A percentile compares a stretch with the other conserved stretches of the same genome.
Conservation (phyloP, 1,140 invertebrate genomes). For the Pseudomyrmex sp. region DNA sequence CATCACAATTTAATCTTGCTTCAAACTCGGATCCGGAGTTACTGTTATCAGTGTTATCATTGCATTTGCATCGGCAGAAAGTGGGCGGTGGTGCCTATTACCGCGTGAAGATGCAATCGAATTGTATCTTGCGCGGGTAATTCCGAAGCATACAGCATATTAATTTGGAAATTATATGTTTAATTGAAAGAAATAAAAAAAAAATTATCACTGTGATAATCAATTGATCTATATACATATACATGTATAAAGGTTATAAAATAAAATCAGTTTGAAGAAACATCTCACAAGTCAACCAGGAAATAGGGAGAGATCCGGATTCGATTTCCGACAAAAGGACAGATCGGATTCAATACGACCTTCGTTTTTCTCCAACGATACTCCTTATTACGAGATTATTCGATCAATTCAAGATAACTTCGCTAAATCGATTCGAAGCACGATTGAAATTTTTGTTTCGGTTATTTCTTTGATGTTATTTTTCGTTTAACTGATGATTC, state of each 20-base stretch:
- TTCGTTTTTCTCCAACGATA: constrained; percentile 17
- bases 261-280: constrained; percentile 2
- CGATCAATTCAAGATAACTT: constrained; percentile 22
- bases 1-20: not conserved
- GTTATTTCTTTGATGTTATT: not conserved
- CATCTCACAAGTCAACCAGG: constrained; percentile 4
- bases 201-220: no score
- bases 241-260: not conserved
- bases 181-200: no score
- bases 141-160: not conserved
- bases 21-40: not conserved
- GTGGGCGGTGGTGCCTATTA: not conserved
- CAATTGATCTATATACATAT: not conserved
- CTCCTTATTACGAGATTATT: constrained; percentile 21
- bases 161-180: no score
- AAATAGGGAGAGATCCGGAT: constrained; percentile 12
- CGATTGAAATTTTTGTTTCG: not conserved
- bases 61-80: constrained; percentile 4
- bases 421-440: not conserved
- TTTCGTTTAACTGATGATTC: not conserved
- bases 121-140: not conserved
- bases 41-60: not conserved
- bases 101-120: not conserved
- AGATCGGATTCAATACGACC: constrained; percentile 17
- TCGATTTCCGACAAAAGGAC: constrained; percentile 27